Percentiles rank a stretch among this genome's conserved stretches.
phyloP scores from a whole-genome alignment of 1,140 invertebrate species.

The Rhagoletis zephyria region DNA sequence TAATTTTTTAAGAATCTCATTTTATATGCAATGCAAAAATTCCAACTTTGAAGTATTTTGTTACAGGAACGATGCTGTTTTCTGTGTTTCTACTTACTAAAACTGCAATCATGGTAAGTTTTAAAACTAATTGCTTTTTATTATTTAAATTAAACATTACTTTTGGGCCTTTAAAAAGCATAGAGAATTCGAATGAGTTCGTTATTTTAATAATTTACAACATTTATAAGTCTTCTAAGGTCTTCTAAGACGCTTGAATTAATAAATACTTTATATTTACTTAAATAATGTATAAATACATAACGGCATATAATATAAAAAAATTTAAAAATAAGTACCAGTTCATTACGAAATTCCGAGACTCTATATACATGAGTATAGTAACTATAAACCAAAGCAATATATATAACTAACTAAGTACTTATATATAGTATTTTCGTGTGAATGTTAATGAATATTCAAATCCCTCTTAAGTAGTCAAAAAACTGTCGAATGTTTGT shows the following conservation, averaged over 20 bases:
- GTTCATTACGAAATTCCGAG: not conserved
- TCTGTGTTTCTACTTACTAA: too few species aligned
- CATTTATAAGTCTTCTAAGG: conserved; percentile 1
- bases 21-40: too few species aligned
- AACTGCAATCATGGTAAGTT: too few species aligned
- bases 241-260: not conserved
- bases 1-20: too few species aligned
- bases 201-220: not conserved
- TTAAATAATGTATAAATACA: not conserved
- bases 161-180: not conserved
- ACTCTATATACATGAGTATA: not conserved
- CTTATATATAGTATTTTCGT: not conserved
- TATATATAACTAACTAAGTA: not conserved
- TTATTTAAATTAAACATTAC: not conserved
- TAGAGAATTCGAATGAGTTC: not conserved
- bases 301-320: not conserved
- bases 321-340: not conserved
- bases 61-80: too few species aligned
- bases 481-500: too few species aligned
- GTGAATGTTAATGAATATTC: not conserved
- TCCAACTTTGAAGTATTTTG: too few species aligned
- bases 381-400: not conserved
- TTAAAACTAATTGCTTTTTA: not conserved
- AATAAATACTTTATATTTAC: not conserved
- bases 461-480: not conserved